A percentile compares a stretch with the other conserved stretches of the same genome.
Conservation (phyloP, 2,888 invertebrate genomes). For the Rhimphoctona megacephalus region DNA sequence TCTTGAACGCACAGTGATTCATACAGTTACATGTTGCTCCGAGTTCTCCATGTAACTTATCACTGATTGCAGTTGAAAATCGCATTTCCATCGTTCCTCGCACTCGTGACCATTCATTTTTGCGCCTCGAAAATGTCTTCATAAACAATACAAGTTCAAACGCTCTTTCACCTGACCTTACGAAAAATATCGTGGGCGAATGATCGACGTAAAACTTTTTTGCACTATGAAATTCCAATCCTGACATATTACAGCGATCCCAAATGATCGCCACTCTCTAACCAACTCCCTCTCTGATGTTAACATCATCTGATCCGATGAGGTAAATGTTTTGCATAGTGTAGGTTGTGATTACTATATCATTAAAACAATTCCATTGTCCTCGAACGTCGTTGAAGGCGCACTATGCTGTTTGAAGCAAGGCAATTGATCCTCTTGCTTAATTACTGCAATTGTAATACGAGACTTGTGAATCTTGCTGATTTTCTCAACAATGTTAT, state of each 20-base stretch:
- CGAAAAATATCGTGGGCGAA: constrained; percentile 8
- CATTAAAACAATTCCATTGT: constrained; percentile 29
- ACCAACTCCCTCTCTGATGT: constrained; percentile 4
- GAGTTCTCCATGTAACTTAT: constrained; percentile 30
- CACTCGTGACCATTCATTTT: not conserved
- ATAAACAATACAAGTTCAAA: constrained; percentile 16
- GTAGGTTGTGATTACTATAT: constrained; percentile 29
- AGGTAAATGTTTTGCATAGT: constrained; percentile 5
- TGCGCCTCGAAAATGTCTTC: constrained; percentile 17
- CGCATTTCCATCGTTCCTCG: not conserved
- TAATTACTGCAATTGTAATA: constrained; percentile 25
- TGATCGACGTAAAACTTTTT: not conserved
- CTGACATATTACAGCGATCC: constrained; percentile 12
- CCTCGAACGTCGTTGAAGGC: constrained; percentile 3
- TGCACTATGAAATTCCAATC: not conserved
- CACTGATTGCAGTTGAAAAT: constrained; percentile 9
- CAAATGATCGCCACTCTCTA: constrained; percentile 14
- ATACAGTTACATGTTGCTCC: not conserved
- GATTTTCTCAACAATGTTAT: constrained; percentile 4
- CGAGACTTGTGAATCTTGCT: constrained; percentile 4
- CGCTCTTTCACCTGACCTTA: not conserved
- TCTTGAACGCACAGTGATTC: constrained; percentile 41
- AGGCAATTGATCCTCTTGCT: constrained; percentile 17
- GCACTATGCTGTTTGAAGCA: not conserved
- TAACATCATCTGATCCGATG: constrained; percentile 13